Conservation (phyloP, 2,113 vertebrate species). For the Labeo rohita region DNA sequence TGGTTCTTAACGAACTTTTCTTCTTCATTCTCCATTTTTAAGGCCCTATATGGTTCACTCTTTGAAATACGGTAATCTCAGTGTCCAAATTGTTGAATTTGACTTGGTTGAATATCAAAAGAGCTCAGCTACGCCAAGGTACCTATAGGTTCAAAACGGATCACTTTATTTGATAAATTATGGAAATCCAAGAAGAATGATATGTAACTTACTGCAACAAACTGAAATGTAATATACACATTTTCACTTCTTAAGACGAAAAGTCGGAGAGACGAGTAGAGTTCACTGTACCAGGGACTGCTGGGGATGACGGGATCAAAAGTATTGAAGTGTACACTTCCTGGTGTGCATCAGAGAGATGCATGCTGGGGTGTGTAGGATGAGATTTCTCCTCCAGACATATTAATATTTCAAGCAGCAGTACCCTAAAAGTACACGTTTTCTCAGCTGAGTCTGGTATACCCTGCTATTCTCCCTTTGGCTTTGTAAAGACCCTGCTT, state of each 20-base stretch:
- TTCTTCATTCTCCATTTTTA: neutral
- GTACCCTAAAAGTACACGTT: conserved; percentile 41
- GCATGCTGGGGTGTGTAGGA: conserved; percentile 38
- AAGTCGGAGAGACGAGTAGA: neutral
- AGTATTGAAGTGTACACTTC: conserved; percentile 38
- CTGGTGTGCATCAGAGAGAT: conserved; percentile 31
- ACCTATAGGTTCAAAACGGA: neutral
- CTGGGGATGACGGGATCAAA: conserved; percentile 47
- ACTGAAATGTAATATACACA: neutral
- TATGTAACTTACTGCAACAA: neutral
- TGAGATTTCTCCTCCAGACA: conserved; percentile 33
- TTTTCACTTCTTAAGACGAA: neutral
- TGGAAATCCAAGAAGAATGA: neutral
- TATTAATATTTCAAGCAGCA: conserved; percentile 45
- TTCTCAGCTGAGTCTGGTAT: conserved; percentile 24
- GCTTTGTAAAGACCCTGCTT: conserved; percentile 43
- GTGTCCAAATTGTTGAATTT: neutral
- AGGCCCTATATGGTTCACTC: neutral
- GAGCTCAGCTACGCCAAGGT: no score
- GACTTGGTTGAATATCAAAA: neutral
- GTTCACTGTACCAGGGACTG: neutral
- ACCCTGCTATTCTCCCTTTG: conserved; percentile 14
- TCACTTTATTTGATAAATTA: neutral
- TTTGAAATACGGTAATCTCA: neutral
- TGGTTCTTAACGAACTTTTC: neutral